phyloP scores from a whole-genome alignment of 2,888 invertebrate species.

The Tridacna gigas region DNA sequence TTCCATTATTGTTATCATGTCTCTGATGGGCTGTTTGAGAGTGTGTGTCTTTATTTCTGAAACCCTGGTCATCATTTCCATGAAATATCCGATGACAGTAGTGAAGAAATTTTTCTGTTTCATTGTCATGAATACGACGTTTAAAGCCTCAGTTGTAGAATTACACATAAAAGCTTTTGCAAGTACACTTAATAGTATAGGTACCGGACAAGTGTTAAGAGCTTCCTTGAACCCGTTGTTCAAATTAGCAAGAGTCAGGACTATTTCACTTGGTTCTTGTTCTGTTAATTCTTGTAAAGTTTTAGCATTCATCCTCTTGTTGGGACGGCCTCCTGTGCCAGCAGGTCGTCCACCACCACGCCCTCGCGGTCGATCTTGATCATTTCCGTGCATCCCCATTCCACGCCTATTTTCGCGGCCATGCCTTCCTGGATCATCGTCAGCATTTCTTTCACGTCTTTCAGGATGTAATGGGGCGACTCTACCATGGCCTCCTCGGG shows the following conservation, averaged over 20 bases:
- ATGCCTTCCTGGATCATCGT: background rate
- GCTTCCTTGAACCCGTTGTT: constrained; percentile 1
- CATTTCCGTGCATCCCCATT: background rate
- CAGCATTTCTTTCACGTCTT: background rate
- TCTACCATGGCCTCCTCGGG: background rate
- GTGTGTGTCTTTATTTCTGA: constrained; percentile 12
- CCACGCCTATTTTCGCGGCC: background rate
- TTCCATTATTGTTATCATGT: constrained; percentile 45
- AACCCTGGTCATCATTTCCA: constrained; percentile 39
- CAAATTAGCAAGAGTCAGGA: constrained; percentile 7
- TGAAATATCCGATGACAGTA: constrained; percentile 32
- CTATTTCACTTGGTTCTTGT: constrained; percentile 12
- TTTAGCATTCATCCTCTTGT: background rate
- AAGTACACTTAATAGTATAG: constrained; percentile 40
- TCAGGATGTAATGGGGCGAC: background rate
- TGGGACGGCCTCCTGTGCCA: background rate
- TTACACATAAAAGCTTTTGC: constrained; percentile 57
- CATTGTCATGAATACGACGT: constrained; percentile 40
- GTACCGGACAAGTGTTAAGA: background rate
- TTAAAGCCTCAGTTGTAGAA: constrained; percentile 38
- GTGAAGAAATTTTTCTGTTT: constrained; percentile 44
- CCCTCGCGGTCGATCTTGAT: background rate
- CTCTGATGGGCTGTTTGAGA: constrained; percentile 43
- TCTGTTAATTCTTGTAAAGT: background rate
- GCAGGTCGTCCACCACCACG: background rate